A percentile compares a stretch with the other conserved stretches of the same genome.
Conservation (phyloP, 2,113 vertebrate genomes). For the Syngnathus scovelli region DNA sequence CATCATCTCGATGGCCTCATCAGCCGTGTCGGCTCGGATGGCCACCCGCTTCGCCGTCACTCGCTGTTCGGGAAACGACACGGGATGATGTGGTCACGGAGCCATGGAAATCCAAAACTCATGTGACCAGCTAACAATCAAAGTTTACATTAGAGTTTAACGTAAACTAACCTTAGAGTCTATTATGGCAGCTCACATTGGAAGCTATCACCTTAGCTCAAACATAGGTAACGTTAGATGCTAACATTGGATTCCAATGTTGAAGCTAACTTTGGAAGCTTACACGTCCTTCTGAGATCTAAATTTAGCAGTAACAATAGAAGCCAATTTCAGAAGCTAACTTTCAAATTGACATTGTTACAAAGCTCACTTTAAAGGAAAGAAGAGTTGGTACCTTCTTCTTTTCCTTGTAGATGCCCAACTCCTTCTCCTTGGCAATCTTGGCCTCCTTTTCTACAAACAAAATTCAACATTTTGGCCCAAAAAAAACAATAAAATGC, state of each 20-base stretch:
- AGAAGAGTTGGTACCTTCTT: constrained; percentile 75
- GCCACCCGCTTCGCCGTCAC: constrained; percentile 73
- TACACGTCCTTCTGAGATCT: neutral
- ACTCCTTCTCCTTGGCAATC: constrained; percentile 92
- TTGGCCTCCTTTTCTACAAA: constrained; percentile 89
- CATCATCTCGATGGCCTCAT: constrained; percentile 98
- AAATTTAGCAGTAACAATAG: neutral
- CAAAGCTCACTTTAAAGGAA: neutral
- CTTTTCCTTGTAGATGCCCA: constrained; percentile 92
- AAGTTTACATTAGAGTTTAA: neutral
- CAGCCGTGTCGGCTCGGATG: constrained; percentile 85
- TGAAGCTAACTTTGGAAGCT: neutral
- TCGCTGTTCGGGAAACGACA: constrained; percentile 66
- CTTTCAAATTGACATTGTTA: neutral
- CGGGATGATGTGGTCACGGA: neutral
- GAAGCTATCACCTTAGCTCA: too few relatives aligned
- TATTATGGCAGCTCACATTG: too few relatives aligned
- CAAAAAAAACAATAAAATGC: neutral
- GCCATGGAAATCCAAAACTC: too few relatives aligned
- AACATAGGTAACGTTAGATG: neutral
- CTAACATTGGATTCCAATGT: neutral
- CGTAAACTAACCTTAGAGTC: too few relatives aligned
- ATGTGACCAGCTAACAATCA: neutral
- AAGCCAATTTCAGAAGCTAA: neutral
- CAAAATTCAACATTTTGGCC: neutral